Percentiles rank a stretch among this genome's conserved stretches.
These are phyloP conservation scores for Pristiophorus japonicus DNA, from an alignment of 2,113 vertebrate genomes.

Conservation along the genomic window DNA sequence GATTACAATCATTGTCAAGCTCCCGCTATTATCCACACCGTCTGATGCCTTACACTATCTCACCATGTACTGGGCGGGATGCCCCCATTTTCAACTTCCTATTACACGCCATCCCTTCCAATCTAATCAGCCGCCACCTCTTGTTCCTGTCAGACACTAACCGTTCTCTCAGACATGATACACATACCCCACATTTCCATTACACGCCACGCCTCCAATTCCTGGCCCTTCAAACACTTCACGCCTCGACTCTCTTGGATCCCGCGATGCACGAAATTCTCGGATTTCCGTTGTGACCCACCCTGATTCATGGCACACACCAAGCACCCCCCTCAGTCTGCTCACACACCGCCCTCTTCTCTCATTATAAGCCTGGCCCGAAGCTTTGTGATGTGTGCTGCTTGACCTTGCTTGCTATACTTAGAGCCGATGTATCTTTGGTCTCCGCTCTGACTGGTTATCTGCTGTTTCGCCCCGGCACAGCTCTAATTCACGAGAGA, in stretches of 20 bases:
- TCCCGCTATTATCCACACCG: background rate
- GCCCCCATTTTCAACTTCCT: background rate
- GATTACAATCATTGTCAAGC: background rate
- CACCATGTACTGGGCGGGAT: background rate
- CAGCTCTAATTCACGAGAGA: background rate
- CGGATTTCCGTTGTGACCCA: background rate
- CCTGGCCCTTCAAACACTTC: background rate
- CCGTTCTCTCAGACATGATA: background rate
- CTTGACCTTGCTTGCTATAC: background rate
- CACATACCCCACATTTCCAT: background rate
- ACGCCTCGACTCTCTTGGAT: background rate
- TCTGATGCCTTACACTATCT: background rate
- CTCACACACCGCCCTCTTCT: background rate
- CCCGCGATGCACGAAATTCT: background rate
- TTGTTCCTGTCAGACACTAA: background rate
- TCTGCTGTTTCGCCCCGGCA: background rate
- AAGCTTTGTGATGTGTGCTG: background rate
- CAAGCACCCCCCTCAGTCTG: background rate
- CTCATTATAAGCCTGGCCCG: background rate
- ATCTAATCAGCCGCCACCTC: background rate
- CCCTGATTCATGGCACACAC: background rate
- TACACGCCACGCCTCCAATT: background rate
- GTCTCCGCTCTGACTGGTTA: background rate
- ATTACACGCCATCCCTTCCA: background rate
- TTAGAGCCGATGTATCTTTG: background rate